Evolutionary conservation across 2,888 invertebrate species (phyloP).

Genomic region (Drosophila suboccidentalis): DNA sequence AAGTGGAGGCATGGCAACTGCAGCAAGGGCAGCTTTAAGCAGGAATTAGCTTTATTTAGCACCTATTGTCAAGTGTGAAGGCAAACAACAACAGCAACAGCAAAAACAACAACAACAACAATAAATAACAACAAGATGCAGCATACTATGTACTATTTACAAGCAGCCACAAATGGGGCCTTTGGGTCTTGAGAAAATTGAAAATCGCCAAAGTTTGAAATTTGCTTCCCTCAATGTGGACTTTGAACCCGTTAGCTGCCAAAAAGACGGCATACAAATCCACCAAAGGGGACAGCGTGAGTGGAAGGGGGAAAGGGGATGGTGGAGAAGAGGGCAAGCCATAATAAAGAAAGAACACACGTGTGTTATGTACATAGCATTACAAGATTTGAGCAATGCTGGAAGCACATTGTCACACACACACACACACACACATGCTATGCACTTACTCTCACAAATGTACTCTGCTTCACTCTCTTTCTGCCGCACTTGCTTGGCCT

Average conservation of each 20-base stretch:
- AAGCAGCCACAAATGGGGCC: slow-evolving; percentile 20
- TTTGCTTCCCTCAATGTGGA: slow-evolving; percentile 55
- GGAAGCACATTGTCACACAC: slow-evolving; percentile 13
- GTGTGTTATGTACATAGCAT: too few relatives aligned
- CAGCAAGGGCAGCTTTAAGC: slow-evolving; percentile 28
- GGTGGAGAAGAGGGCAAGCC: neutral
- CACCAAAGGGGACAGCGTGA: neutral
- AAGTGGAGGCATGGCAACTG: slow-evolving; percentile 8
- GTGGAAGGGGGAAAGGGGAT: neutral
- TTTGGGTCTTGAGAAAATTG: slow-evolving; percentile 27
- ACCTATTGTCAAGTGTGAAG: slow-evolving; percentile 63
- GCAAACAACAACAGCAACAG: slow-evolving; percentile 42
- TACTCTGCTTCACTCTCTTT: neutral
- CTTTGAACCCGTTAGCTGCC: slow-evolving; percentile 66
- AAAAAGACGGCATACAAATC: slow-evolving; percentile 43
- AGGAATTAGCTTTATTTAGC: slow-evolving; percentile 58
- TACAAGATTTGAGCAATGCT: slow-evolving; percentile 49
- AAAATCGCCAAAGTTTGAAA: slow-evolving; percentile 30
- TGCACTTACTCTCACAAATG: slow-evolving; percentile 3
- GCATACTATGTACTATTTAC: slow-evolving; percentile 2
- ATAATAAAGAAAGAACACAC: slow-evolving; percentile 38
- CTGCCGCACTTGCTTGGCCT: slow-evolving; percentile 2
- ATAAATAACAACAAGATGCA: slow-evolving; percentile 33
- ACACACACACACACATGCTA: neutral
- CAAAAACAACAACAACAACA: slow-evolving; percentile 16